These are phyloP conservation scores for Reinhardtius hippoglossoides DNA, from an alignment of 2,113 vertebrate species.

Conservation along the genomic window DNA sequence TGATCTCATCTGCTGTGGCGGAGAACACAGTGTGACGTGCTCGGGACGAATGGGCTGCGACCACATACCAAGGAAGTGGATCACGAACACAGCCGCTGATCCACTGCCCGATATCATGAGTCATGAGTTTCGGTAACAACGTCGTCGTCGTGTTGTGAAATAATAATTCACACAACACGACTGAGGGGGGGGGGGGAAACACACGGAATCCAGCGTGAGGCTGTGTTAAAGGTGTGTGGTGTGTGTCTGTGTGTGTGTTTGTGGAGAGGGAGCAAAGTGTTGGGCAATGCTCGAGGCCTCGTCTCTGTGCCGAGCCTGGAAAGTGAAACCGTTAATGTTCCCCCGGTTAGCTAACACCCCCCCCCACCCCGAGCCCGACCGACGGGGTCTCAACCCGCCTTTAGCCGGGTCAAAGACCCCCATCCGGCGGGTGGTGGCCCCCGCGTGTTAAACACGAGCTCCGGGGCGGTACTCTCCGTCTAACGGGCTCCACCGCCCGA, in stretches of 20 bases:
- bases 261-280: conserved; percentile 9
- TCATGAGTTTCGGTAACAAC: conserved; percentile 48
- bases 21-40: conserved; percentile 14
- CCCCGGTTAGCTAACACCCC: no score
- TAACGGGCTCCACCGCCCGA: conserved; percentile 34
- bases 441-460: no score
- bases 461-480: background rate
- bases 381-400: no score
- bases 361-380: no score
- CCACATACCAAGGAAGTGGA: conserved; percentile 59
- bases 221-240: background rate
- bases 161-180: background rate
- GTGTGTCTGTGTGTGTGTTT: background rate
- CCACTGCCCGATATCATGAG: conserved; percentile 34
- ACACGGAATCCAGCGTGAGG: no score
- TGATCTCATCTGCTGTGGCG: background rate
- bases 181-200: no score
- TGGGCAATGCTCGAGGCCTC: conserved; percentile 50
- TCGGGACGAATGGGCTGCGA: conserved; percentile 9
- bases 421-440: no score
- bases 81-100: conserved; percentile 40
- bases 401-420: no score
- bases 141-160: background rate
- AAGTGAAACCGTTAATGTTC: conserved; percentile 37
- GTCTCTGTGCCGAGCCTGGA: background rate